phyloP scores from a whole-genome alignment of 2,797 vertebrate genomes.

The Myotis findleyi region DNA sequence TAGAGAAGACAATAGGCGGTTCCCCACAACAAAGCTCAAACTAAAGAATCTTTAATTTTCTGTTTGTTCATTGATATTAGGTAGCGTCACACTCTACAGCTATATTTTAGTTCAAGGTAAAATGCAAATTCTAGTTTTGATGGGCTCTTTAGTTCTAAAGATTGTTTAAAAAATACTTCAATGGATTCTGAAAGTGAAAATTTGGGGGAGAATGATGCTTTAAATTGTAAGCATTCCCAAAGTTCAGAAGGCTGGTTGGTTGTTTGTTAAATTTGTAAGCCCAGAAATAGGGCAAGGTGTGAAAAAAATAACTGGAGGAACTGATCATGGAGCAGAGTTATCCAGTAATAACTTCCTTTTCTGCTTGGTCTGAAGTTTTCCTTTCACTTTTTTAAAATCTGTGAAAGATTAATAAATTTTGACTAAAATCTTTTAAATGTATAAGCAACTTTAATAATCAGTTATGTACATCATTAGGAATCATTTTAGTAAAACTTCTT shows the following conservation, averaged over 20 bases:
- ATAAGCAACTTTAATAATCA: neutral
- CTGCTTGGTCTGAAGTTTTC: neutral
- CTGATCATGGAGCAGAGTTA: neutral
- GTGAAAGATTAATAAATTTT: constrained; percentile 19
- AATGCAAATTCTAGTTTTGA: neutral
- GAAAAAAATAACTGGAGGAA: neutral
- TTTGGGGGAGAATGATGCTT: neutral
- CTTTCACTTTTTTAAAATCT: neutral
- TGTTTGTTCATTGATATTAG: neutral
- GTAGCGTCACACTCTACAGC: neutral
- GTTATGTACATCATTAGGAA: neutral
- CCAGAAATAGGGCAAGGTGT: neutral
- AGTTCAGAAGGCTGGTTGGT: neutral
- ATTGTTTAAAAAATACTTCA: neutral
- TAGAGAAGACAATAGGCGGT: no score
- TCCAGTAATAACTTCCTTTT: neutral
- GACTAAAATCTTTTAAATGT: neutral
- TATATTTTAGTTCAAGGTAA: constrained; percentile 18
- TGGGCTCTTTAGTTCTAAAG: neutral
- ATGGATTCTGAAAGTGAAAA: neutral
- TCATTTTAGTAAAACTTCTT: neutral
- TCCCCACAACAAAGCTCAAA: neutral
- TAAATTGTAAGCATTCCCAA: neutral
- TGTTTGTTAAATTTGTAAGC: neutral
- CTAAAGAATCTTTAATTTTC: neutral